phyloP scores from a whole-genome alignment of 2,113 vertebrate species.

The Oncorhynchus mykiss region DNA sequence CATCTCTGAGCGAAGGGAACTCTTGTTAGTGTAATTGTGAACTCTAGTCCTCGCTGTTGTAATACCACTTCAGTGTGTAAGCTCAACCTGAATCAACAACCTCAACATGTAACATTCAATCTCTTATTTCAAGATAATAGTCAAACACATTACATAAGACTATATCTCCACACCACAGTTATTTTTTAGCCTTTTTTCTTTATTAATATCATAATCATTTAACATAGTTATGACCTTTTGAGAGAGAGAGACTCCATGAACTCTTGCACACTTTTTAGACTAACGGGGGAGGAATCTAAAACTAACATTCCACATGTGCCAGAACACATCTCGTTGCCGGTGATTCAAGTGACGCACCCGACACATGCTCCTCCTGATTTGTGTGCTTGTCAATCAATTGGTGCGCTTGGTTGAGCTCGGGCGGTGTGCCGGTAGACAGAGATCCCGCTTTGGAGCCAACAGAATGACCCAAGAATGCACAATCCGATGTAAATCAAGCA shows the following conservation, averaged over 20 bases:
- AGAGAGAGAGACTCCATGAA: slow-evolving; percentile 2
- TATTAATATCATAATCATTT: slow-evolving; percentile 58
- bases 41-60: no score
- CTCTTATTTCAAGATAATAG: no score
- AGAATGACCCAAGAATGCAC: not conserved
- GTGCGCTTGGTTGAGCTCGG: not conserved
- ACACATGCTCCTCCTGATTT: no score
- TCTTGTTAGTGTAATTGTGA: no score
- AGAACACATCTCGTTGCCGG: not conserved
- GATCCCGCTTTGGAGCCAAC: no score
- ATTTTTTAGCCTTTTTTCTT: slow-evolving; percentile 32
- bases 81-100: no score
- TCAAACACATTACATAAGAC: not conserved
- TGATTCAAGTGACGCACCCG: no score
- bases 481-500: not conserved
- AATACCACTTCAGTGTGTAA: no score
- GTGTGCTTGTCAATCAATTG: not conserved
- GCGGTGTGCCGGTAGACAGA: not conserved
- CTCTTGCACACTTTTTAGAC: no score
- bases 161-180: slow-evolving; percentile 14
- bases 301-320: not conserved
- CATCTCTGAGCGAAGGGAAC: no score
- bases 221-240: slow-evolving; percentile 56
- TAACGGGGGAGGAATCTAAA: no score
- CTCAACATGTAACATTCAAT: no score